A percentile compares a stretch with the other conserved stretches of the same genome.
Conservation (phyloP, 2,888 invertebrate genomes). For the Calameuta idolon region DNA sequence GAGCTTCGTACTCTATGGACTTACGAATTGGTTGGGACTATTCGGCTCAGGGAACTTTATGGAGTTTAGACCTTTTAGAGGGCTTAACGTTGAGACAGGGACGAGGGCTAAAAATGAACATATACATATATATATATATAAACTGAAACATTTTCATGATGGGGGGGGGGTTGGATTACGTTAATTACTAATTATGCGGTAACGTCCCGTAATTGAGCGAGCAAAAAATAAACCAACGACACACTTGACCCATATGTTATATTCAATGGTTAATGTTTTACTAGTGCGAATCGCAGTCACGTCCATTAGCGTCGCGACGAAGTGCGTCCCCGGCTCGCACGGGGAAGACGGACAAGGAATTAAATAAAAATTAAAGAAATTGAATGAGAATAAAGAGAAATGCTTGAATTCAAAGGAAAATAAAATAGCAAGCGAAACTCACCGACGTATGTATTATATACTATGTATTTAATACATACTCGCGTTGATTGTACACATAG, state of each 20-base stretch:
- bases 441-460: not conserved
- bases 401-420: not conserved
- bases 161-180: slow-evolving; percentile 12
- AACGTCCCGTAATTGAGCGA: slow-evolving; percentile 11
- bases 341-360: not conserved
- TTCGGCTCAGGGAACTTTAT: not conserved
- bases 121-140: not conserved
- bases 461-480: not conserved
- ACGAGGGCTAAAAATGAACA: not conserved
- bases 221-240: slow-evolving; percentile 1
- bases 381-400: not conserved
- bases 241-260: not conserved
- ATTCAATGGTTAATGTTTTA: not conserved
- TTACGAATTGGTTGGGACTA: not conserved
- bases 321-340: not conserved
- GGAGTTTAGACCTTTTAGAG: not conserved
- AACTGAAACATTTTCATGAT: not conserved
- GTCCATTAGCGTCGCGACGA: not conserved
- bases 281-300: not conserved
- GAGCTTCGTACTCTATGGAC: not conserved
- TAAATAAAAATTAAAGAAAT: not conserved
- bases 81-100: not conserved
- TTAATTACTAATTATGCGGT: slow-evolving; percentile 26
- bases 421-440: not conserved
- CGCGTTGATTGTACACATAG: not conserved